Evolutionary conservation across 2,888 invertebrate genomes (phyloP).

Genomic region (Lacanobia wlatinum): DNA sequence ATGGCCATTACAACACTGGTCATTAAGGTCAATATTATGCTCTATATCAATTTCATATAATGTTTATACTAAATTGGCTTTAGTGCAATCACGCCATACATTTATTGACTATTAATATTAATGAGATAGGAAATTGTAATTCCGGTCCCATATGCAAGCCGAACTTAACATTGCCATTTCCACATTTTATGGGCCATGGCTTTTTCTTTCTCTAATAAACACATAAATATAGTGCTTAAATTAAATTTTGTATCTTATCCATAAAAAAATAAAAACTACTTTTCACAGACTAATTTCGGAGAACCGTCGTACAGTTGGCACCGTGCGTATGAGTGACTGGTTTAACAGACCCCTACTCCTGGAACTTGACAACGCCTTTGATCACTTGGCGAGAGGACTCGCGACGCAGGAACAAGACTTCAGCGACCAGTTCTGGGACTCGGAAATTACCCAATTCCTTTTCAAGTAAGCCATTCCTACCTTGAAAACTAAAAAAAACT

Average conservation of each 20-base stretch:
- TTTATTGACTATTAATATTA: slow-evolving; percentile 40
- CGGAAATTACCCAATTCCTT: slow-evolving; percentile 91
- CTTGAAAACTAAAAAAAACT: slow-evolving; percentile 45
- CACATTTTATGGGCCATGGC: too few relatives aligned
- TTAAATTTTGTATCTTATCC: background rate
- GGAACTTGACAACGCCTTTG: slow-evolving; percentile 92
- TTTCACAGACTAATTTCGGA: slow-evolving; percentile 90
- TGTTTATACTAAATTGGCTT: slow-evolving; percentile 10
- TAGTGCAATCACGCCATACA: slow-evolving; percentile 14
- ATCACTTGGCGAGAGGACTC: slow-evolving; percentile 94
- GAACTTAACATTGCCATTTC: background rate
- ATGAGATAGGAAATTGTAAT: slow-evolving; percentile 45
- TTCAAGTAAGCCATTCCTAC: slow-evolving; percentile 80
- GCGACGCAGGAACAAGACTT: slow-evolving; percentile 94
- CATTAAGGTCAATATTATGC: background rate
- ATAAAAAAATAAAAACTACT: background rate
- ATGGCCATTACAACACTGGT: background rate
- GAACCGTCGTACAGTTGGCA: slow-evolving; percentile 87
- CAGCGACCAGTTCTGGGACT: slow-evolving; percentile 94
- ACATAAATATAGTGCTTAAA: too few relatives aligned
- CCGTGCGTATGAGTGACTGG: slow-evolving; percentile 93
- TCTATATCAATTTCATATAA: background rate
- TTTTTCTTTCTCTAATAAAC: background rate
- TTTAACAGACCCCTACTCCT: slow-evolving; percentile 92
- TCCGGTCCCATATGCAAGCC: background rate